Evolutionary conservation across 2,888 invertebrate genomes (phyloP).

Genomic region (Epinotia nisella): DNA sequence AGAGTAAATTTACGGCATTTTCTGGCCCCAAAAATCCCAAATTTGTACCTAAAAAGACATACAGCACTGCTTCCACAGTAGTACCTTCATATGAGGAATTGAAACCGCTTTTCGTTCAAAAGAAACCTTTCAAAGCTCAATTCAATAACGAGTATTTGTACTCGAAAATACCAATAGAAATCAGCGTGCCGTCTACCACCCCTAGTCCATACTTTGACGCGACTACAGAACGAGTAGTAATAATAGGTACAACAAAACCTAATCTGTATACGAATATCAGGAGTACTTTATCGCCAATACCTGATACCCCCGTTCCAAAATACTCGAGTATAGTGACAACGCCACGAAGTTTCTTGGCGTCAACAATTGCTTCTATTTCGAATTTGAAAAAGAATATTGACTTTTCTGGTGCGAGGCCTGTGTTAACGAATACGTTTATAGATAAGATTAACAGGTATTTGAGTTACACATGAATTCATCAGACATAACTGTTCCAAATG

Average conservation of each 20-base stretch:
- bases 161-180: constrained; percentile 52
- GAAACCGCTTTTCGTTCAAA: constrained; percentile 63
- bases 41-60: constrained; percentile 41
- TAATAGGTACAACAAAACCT: constrained; percentile 61
- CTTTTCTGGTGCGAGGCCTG: constrained; percentile 59
- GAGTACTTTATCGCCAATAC: constrained; percentile 49
- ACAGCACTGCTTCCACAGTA: constrained; percentile 47
- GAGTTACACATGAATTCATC: constrained; percentile 55
- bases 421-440: constrained; percentile 68
- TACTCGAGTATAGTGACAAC: constrained; percentile 38
- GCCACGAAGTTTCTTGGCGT: constrained; percentile 48
- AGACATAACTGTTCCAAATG: neutral
- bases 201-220: constrained; percentile 50
- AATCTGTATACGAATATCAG: constrained; percentile 66
- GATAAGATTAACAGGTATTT: constrained; percentile 77
- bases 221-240: constrained; percentile 63
- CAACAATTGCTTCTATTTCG: constrained; percentile 65
- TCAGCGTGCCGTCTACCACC: constrained; percentile 59
- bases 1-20: constrained; percentile 61
- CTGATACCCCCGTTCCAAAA: constrained; percentile 50
- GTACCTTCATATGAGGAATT: constrained; percentile 59
- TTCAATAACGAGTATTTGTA: constrained; percentile 48
- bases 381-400: constrained; percentile 66
- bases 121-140: constrained; percentile 54
- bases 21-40: constrained; percentile 49